Evolutionary conservation across 2,797 vertebrate species (phyloP), one percentile per base, ranked within the genome.

Genomic region (Ibycter americanus): DNA sequence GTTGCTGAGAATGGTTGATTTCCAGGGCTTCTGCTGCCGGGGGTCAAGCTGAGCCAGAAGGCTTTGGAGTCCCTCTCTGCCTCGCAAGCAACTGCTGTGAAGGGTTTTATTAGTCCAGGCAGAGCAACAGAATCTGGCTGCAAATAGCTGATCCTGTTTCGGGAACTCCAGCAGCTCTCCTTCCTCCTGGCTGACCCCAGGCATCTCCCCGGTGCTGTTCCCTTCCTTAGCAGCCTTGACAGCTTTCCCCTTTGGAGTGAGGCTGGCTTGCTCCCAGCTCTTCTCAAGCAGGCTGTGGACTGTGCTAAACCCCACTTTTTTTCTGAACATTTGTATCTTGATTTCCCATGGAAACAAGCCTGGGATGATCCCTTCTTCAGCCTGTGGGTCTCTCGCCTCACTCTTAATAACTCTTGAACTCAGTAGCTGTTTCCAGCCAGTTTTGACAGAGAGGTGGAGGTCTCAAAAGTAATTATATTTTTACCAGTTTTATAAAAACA

Each of bases 401-500:
- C n/a, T 84, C 92, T 71, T 95, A 92, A 93, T 94, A 90, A 67
- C 59, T 87, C 78, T 56, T 80, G 70, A 94, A 89, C 56, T 78
- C 71, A 36, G 59, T 78, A 70, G 54, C 52, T 87, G 47, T 77
- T 97, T 94, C 82, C 84, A 96, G 82, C 32, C 84, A 67, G 55
- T 87, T 94, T 87, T 92, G 91, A 94, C 59, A 85, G 87, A 61
- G 74, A 91, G 68, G 49, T 68, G 86, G 87, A 87, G 72, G 76
- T 96, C 96, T 95, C 95, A 78, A 54, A 95, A 91, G 91, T 87
- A 95, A 96, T 97, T 93, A 95, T 49, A 17, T 40, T 96, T 96
- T 81, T 71, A 67, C 65, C 54, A 83, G 74, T 91, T 95, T 95
- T 87, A 89, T 84, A 71, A 71, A 92, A 95, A 25, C 59, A 68